phyloP scores from a whole-genome alignment of 2,888 invertebrate genomes.

The Odontothrips loti region DNA sequence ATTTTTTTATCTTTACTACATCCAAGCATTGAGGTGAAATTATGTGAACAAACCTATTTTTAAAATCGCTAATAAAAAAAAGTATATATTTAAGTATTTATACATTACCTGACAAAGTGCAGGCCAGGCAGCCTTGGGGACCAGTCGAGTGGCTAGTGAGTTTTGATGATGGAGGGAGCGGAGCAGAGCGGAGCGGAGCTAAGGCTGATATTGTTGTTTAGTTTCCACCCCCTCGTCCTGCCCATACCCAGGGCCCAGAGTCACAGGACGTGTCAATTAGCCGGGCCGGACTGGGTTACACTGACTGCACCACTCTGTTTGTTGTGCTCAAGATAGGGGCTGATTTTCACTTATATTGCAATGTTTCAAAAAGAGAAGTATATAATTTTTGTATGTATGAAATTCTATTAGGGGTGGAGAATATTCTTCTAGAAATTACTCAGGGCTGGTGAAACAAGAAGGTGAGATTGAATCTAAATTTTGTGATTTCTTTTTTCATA shows the following conservation, averaged over 20 bases:
- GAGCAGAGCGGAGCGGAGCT: not conserved
- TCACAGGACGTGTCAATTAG: not conserved
- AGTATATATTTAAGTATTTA: constrained; percentile 23
- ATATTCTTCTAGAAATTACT: constrained; percentile 17
- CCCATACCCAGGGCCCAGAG: not conserved
- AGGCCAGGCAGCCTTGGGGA: constrained; percentile 23
- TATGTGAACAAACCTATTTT: constrained; percentile 25
- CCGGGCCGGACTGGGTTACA: constrained; percentile 2
- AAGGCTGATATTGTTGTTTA: constrained; percentile 26
- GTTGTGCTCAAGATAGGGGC: constrained; percentile 24
- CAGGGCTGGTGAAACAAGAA: not conserved
- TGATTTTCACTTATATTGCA: constrained; percentile 14
- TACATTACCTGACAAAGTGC: constrained; percentile 17
- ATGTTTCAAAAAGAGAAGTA: constrained; percentile 20
- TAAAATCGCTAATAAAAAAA: constrained; percentile 16
- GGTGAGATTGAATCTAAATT: constrained; percentile 13
- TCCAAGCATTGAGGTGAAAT: constrained; percentile 22
- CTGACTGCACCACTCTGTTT: constrained; percentile 22
- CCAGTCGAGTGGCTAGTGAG: constrained; percentile 24
- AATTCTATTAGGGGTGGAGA: not conserved
- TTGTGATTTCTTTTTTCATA: constrained; percentile 6
- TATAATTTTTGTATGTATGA: constrained; percentile 25
- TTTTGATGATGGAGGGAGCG: constrained; percentile 3
- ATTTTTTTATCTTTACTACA: constrained; percentile 6
- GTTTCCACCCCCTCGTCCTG: constrained; percentile 23